Base-by-base conservation (phyloP, 2,113 vertebrate species). In the Dasyornis broadbenti region DNA sequence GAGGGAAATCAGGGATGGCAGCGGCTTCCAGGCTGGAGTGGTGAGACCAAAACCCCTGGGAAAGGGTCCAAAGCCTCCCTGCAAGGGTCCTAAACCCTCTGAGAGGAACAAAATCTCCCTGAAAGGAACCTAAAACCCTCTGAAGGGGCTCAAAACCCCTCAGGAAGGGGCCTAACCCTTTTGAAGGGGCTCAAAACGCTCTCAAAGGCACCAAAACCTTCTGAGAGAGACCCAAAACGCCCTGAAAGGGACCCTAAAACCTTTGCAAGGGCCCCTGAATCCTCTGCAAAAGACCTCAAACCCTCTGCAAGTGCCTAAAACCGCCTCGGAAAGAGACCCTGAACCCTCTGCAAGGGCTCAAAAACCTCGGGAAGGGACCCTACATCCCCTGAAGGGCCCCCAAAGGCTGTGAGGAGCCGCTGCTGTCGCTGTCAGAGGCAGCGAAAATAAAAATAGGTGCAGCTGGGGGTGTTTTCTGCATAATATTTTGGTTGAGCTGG, bases 231-330 rank as follows among this genome's bases (percentile, higher is more conserved):
- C 30, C 22, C 37, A 11, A 42, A 54, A 42, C 20, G 12, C 17
- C 6, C 18, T 37, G 24, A 13, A 61, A 18, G 15, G n/a, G 15
- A 16, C 15, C 9, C 37, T 0, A 53, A 40, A 40, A 4, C 9
- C 44, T 10, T 23, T 72, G 22, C 3, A 15, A 72, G 0, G 5
- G 30, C 13, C 14, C 13, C 14, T 8, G 13, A 27, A 44, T 1
- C 11, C 18, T 15, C 0, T 12, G 5, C 13, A 16, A 9, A 6
- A 1, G 24, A 35, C 7, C 33, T 20, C 6, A 47, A 44, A 44
- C 3, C 28, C 15, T 3, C 13, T 7, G 9, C 19, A 35, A 7
- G 2, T 2, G 33, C 11, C 45, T 26, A 6, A 52, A 23, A 30
- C 5, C n/a, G n/a, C 13, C 5, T 5, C 9, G 4, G 4, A 28